Base-by-base conservation (phyloP, 2,113 vertebrate species). In the Eulemur macaco region DNA sequence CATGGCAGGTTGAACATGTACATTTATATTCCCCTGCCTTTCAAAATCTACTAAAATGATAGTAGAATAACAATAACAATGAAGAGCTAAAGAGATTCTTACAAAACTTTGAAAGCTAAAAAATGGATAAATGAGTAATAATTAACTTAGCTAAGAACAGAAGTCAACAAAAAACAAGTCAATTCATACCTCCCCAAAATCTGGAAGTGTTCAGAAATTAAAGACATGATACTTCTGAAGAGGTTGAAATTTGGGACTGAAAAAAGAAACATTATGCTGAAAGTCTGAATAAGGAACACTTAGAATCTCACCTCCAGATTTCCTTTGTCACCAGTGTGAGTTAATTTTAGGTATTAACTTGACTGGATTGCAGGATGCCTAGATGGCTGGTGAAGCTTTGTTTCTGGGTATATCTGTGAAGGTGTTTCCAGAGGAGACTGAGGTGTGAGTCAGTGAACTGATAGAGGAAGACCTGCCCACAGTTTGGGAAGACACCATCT, bases 191-290 rank as follows among this genome's bases (percentile, higher is more conserved):
- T 23, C 2, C 3, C 7, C 15, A 42, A 96, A 76, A 17, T 69
- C 14, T 63, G 18, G 84, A 91, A 39, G 85, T 81, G 47, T 89
- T 81, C 31, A 91, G 39, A 94, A 89, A 88, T 80, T 77, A 74
- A 84, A 81, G 29, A 37, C 8, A 12, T 77, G 25, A 66, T 66
- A 52, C 13, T 92, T 92, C 27, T 69, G 25, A 81, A 74, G 81
- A 74, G 42, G 5, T 4, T 82, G 7, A 92, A 82, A 85, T 73
- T 47, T 89, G 54, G 27, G n/a, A 18, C 23, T 86, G 42, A 73
- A 89, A 85, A 93, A 23, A 82, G n/a, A 27, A 90, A 71, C n/a
- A 64, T n/a, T 73, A 80, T 87, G 31, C 52, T 12, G 3, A 92
- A 81, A 78, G 77, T 80, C 54, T 83, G 34, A 87, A 47, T 66